Base-by-base conservation (phyloP, 2,113 vertebrate genomes). In the human (Homo sapiens) region DNA sequence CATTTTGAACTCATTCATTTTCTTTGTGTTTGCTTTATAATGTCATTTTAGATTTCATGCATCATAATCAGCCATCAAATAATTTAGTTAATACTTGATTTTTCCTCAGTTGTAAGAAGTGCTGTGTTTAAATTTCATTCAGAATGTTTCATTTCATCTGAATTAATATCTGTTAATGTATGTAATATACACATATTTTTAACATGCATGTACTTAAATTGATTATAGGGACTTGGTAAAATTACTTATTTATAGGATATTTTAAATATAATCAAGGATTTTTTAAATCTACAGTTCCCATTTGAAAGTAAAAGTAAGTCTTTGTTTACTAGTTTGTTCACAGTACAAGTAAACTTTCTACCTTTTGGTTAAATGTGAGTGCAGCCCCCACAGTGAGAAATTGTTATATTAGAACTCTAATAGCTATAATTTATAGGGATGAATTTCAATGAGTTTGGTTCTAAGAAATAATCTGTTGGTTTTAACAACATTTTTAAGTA, bases 251-350 rank as follows among this genome's bases (percentile, higher is more conserved):
- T 61, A 61, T 38, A 83, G 40, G 66, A 27, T 89, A 84, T 93
- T 35, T 91, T 92, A 43, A 76, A 14, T 43, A 6, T 85, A 85
- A 92, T 35, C 55, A 8, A 89, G 50, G 11, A 23, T 80, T 25
- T 59, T 94, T 64, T 55, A 30, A 70, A 70, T 40, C 6, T 72
- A 4, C 6, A 84, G n/a, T 90, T 75, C 45, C 7, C 70, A 10
- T 81, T 86, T 70, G 25, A 61, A 70, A 16, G 8, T 89, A 92
- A 27, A 79, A 1, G 32, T 35, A 57, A 92, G 1, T 25, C 11
- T 68, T 73, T 73, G 82, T 89, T 59, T 80, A 38, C 83, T 86
- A 59, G 35, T 89, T 95, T 87, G 27, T 80, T 92, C 55, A 94
- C 18, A n/a, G 48, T 45, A 20, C 40, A 86, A 43, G 20, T 93